Conservation (phyloP, 2,113 vertebrate species). For the Sylvia atricapilla region DNA sequence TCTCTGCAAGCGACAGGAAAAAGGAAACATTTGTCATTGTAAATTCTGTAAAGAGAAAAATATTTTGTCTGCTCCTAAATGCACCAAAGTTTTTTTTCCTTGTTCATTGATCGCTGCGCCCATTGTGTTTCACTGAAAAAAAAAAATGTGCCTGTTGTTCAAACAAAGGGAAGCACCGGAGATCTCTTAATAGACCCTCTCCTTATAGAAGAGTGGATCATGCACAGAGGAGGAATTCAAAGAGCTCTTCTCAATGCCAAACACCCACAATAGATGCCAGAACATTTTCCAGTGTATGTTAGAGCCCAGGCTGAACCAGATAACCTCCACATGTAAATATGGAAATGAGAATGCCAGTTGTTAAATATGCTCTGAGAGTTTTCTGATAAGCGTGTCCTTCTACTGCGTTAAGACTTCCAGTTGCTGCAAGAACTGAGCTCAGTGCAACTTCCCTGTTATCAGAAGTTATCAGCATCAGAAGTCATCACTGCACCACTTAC, state of each 20-base stretch:
- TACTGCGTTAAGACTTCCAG: neutral
- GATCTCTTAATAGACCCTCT: neutral
- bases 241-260: neutral
- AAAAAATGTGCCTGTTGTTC: neutral
- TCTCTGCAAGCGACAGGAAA: conserved; percentile 8
- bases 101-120: neutral
- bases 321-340: neutral
- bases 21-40: conserved; percentile 37
- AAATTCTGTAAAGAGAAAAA: conserved; percentile 11
- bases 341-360: neutral
- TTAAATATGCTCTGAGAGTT: neutral
- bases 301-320: neutral
- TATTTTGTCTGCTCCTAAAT: neutral
- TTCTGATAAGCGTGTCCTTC: neutral
- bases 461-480: conserved; percentile 6
- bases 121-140: conserved; percentile 1
- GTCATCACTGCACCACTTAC: neutral
- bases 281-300: neutral
- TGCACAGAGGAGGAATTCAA: neutral
- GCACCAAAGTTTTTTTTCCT: conserved; percentile 1
- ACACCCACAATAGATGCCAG: neutral
- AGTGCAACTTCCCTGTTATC: neutral
- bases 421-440: neutral
- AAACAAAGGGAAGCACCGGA: neutral
- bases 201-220: neutral